Evolutionary conservation across 2,797 vertebrate genomes (phyloP).

Genomic region (Hydrophis major): DNA sequence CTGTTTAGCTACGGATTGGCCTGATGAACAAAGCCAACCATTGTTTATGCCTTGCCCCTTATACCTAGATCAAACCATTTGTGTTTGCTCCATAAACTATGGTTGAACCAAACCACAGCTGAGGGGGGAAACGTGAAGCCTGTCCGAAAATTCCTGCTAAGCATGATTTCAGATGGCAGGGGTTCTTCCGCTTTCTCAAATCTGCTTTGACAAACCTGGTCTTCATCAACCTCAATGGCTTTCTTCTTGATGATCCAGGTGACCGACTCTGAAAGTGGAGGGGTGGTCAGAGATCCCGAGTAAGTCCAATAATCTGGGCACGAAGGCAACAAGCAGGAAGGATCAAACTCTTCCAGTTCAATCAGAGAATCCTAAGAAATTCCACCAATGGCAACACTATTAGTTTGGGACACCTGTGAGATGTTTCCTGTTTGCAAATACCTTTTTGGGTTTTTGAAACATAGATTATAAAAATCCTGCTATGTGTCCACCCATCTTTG

Average conservation of each 20-base stretch:
- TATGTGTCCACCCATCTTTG: not conserved
- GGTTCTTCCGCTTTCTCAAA: no score
- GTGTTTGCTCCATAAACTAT: not conserved
- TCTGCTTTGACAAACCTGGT: slow-evolving; percentile 78
- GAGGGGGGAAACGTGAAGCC: not conserved
- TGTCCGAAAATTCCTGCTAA: not conserved
- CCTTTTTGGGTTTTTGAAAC: not conserved
- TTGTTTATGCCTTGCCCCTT: not conserved
- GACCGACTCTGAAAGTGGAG: slow-evolving; percentile 89
- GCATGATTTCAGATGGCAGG: not conserved
- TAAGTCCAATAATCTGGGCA: slow-evolving; percentile 93
- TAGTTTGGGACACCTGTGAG: not conserved
- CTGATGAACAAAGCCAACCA: not conserved
- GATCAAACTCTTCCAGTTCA: slow-evolving; percentile 83
- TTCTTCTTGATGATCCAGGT: slow-evolving; percentile 92
- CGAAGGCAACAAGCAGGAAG: slow-evolving; percentile 81
- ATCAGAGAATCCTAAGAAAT: slow-evolving; percentile 75
- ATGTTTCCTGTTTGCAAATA: no score
- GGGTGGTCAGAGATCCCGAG: slow-evolving; percentile 88
- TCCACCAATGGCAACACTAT: not conserved
- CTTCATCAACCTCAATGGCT: slow-evolving; percentile 87
- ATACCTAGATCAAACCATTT: not conserved
- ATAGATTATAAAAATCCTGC: not conserved
- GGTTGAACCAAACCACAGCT: not conserved
- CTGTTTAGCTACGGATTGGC: not conserved